Evolutionary conservation across 1,140 invertebrate genomes (phyloP), one percentile per base, ranked within the genome.

Genomic region (Drosophila nebulosa): DNA sequence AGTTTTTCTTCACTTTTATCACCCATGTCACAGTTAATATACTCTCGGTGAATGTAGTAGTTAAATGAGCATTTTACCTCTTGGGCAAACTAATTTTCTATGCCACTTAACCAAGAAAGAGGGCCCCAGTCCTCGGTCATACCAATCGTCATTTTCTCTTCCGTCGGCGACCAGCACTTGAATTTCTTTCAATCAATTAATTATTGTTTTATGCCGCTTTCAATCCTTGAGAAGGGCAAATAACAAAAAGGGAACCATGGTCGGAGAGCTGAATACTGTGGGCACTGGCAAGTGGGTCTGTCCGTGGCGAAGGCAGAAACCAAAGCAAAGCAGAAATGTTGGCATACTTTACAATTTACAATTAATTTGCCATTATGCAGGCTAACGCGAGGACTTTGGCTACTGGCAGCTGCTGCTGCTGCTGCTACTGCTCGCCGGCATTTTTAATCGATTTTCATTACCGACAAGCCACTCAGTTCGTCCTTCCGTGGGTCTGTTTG

Each of bases 371-470:
- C 74, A 86, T 86, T 88, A 86, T 72, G 64, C 16, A 57, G 62
- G 59, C 30, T 32, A 22, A 30, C 10, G 58, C 14, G 18, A 3
- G 51, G 59, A 50, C 32, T 57, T 46, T 46, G 53, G 30, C 39
- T 16, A 14, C 9, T 27, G 61, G 22, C 46, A 46, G 21, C 39
- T 66, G 46, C 50, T 32, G n/a, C n/a, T n/a, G 58, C 26, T 51
- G 22, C 46, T 36, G 21, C 39, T 66, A 32, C 50, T 32, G 58
- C 26, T 51, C 71, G 39, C 21, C 71, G 74, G 64, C 67, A 69
- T 71, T 86, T 88, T 86, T 81, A 86, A 88, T 88, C 81, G 81
- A 86, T 86, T 86, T 86, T 88, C 83, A 85, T 85, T 85, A 80
- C 66, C 64, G 74, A 78, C 39, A 46, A 46, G 39, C 39, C 39